Evolutionary conservation across 2,888 invertebrate species (phyloP), one percentile per base, ranked within the genome.

Genomic region (Aspidapion aeneum): DNA sequence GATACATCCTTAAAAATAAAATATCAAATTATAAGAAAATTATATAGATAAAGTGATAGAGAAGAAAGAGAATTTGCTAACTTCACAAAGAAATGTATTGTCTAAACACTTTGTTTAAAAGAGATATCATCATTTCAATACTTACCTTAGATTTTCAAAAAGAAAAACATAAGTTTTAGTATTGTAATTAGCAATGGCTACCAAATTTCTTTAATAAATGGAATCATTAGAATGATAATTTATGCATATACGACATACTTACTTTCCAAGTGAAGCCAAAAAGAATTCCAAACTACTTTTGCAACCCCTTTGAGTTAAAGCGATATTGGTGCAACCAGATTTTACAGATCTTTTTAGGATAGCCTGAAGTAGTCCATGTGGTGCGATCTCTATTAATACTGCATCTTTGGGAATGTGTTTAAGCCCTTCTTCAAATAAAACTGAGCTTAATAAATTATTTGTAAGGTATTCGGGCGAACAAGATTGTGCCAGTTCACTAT

Each of bases 331-430:
- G 66, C 90, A 88, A n/a, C 87, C 86, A 60, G 87, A 81, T 70
- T 83, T 82, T 54, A 96, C 79, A 0, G 93, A 90, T 52, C 93
- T 84, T 66, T 90, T 88, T 5, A 96, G 82, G 72, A 96, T 93
- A 0, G 94, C 91, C 76, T 95, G 95, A 35, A 96, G 84, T 0
- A 96, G 83, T 5, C 93, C 91, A 72, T 96, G 96, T 0, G 96
- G 96, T 0, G 96, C 95, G 61, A 96, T 88, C 79, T 96, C 96
- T 66, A 96, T 89, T 2, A 89, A 86, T 63, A 96, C 84, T 0
- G 95, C 93, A 75, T 94, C 89, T 57, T 85, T 83, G 1, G 93
- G 94, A 70, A 96, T 89, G 71, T 91, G 85, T 18, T 84, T 84
- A 5, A 91, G 83, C 0, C 92, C 90, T 79, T 96, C 95, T 75